Conservation (phyloP, 1,140 invertebrate species). For the Dreissena rostriformis region DNA sequence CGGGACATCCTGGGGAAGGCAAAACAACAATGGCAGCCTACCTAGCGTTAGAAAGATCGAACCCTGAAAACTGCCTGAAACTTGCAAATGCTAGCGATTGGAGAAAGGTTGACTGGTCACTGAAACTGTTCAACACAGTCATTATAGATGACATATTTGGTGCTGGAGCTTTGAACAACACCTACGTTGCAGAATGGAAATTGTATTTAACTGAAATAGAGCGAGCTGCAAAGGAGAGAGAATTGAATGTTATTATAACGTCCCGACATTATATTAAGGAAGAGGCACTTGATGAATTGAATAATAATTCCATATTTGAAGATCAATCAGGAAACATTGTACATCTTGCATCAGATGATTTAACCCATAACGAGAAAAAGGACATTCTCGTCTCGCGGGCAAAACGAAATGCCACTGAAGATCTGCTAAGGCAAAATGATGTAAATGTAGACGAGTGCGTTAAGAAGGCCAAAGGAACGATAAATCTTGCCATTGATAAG, state of each 20-base stretch:
- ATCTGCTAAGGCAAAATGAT: no score
- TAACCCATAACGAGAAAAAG: slow-evolving; percentile 4
- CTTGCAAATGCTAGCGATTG: not conserved
- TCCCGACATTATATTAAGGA: no score
- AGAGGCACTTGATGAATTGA: not conserved
- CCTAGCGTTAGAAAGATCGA: not conserved
- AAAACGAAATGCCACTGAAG: not conserved
- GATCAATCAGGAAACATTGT: slow-evolving; percentile 8
- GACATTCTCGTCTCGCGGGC: slow-evolving; percentile 2
- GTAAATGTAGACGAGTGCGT: no score
- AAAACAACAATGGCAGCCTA: slow-evolving; percentile 28
- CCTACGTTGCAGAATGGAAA: slow-evolving; percentile 1
- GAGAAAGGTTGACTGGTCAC: no score
- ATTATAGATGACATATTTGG: no score
- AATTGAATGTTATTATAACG: no score
- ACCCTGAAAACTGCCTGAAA: not conserved
- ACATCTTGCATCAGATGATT: slow-evolving; percentile 2
- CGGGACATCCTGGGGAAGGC: no score
- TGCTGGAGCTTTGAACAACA: no score
- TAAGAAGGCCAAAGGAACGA: no score
- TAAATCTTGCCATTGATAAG: no score
- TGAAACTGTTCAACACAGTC: no score
- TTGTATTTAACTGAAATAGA: not conserved
- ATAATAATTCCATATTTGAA: not conserved
- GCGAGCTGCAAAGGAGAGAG: not conserved